Percentiles rank a stretch among this genome's conserved stretches.
phyloP scores from a whole-genome alignment of 2,113 vertebrate species.

The Orthonyx spaldingii region DNA sequence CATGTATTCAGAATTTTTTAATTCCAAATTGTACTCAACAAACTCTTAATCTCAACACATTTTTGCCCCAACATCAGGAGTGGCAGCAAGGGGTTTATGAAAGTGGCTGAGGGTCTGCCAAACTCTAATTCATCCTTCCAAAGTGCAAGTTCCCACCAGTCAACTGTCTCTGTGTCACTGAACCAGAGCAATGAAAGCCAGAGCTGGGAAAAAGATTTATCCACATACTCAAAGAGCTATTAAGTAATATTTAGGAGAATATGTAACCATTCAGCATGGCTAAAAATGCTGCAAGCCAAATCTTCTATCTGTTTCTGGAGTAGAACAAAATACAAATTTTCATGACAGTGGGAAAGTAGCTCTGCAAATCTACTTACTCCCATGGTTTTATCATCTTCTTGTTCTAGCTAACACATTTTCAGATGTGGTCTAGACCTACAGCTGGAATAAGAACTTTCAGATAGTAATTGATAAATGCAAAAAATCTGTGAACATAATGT shows the following conservation, averaged over 20 bases:
- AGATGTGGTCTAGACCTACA: neutral
- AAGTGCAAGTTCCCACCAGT: neutral
- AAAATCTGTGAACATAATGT: neutral
- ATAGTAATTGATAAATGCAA: neutral
- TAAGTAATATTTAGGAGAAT: neutral
- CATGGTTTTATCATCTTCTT: neutral
- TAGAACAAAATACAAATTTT: neutral
- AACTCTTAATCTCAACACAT: neutral
- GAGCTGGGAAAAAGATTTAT: neutral
- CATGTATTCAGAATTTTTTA: neutral
- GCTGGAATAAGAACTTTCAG: neutral
- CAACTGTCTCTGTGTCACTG: neutral
- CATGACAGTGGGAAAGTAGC: neutral
- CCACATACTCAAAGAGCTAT: neutral
- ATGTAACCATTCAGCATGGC: neutral
- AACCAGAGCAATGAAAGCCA: neutral
- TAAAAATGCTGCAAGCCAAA: neutral
- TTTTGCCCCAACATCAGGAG: neutral
- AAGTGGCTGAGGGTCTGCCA: neutral
- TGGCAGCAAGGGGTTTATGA: neutral
- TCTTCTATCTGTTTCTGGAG: neutral
- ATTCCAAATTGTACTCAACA: neutral
- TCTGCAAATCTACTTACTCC: neutral
- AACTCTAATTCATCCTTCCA: neutral
- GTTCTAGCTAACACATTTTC: neutral